These are phyloP conservation scores for Aporophyla lueneburgensis DNA, from an alignment of 2,888 invertebrate species.

Conservation along the genomic window DNA sequence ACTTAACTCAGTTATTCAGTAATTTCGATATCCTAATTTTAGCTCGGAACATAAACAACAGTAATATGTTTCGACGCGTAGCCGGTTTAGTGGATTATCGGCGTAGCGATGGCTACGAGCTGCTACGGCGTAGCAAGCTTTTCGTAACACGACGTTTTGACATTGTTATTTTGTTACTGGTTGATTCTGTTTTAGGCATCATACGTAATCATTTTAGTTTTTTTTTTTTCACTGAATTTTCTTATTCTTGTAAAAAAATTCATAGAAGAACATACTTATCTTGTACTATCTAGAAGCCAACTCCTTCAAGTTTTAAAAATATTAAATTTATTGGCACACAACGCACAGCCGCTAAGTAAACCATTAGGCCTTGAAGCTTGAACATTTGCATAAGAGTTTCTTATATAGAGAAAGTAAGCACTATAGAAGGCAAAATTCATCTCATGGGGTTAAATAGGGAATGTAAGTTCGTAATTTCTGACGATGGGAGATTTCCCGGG, in stretches of 20 bases:
- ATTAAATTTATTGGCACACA: too few species aligned
- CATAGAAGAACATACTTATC: not conserved
- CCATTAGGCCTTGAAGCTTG: not conserved
- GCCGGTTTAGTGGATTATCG: not conserved
- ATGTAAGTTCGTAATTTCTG: not conserved
- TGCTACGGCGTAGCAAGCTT: constrained; percentile 24
- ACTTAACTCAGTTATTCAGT: not conserved
- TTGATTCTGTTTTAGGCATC: not conserved
- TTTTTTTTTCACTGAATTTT: too few species aligned
- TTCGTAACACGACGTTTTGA: constrained; percentile 11
- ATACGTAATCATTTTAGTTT: too few species aligned
- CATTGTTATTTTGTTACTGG: not conserved
- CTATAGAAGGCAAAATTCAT: not conserved
- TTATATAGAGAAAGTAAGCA: not conserved
- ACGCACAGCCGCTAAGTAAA: too few species aligned
- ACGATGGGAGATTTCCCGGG: not conserved
- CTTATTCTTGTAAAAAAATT: too few species aligned
- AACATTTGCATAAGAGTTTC: too few species aligned
- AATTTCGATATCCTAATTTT: not conserved
- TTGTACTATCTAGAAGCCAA: not conserved
- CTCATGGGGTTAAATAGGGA: not conserved
- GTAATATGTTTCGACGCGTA: not conserved
- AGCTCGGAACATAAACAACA: not conserved
- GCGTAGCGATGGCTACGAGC: constrained; percentile 6
- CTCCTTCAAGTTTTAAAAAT: too few species aligned